Percentiles rank a stretch among this genome's conserved stretches.
Evolutionary conservation across 2,797 vertebrate genomes (phyloP).

Genomic region (Oreochromis mossambicus): DNA sequence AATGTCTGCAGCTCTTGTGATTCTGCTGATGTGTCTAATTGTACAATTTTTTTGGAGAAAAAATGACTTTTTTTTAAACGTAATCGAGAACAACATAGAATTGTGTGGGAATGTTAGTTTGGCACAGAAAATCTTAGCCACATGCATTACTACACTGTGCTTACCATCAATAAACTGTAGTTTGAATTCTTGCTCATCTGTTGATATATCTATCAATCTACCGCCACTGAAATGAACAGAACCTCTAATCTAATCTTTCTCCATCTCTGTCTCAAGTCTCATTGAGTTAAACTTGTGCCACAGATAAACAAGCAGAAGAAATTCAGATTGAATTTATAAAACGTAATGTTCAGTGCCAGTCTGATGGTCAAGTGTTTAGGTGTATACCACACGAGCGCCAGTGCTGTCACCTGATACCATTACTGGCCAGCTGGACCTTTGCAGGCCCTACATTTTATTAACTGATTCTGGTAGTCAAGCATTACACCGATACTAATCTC

Average conservation of each 20-base stretch:
- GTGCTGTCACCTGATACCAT: neutral
- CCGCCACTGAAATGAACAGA: constrained; percentile 4
- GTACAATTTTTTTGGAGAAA: neutral
- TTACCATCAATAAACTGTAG: constrained; percentile 4
- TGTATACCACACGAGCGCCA: neutral
- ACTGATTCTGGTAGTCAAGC: neutral
- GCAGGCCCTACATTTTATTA: neutral
- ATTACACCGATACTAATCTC: neutral
- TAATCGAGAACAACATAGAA: neutral
- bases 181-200: constrained; percentile 1
- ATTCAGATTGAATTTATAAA: neutral
- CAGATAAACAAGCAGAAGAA: neutral
- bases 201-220: neutral
- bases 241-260: neutral
- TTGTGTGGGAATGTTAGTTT: neutral
- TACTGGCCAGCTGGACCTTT: neutral
- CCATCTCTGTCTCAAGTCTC: neutral
- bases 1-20: neutral
- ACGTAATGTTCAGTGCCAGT: neutral
- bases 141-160: neutral
- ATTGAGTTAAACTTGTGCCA: neutral
- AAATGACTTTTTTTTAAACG: neutral
- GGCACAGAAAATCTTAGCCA: neutral
- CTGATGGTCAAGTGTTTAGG: neutral
- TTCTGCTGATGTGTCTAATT: neutral